These are phyloP conservation scores for Mustela lutreola DNA, from an alignment of 2,113 vertebrate genomes.

Conservation along the genomic window DNA sequence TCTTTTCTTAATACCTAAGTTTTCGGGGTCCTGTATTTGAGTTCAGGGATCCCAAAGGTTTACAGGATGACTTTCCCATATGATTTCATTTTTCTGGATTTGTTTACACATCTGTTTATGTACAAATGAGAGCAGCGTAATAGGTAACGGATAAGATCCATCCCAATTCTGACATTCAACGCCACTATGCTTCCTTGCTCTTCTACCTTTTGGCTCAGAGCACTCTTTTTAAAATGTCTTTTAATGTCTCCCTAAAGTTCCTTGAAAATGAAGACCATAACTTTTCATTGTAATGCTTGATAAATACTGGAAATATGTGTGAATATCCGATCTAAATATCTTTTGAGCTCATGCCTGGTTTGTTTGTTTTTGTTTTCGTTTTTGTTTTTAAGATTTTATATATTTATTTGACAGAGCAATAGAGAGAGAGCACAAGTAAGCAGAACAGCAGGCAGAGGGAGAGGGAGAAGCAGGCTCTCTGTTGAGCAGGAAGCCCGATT, in stretches of 20 bases:
- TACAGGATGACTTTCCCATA: background rate
- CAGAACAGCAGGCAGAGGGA: too few relatives aligned
- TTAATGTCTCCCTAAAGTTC: background rate
- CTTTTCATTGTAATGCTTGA: background rate
- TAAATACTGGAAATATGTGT: background rate
- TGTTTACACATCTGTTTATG: background rate
- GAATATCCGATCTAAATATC: background rate
- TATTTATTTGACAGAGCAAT: too few relatives aligned
- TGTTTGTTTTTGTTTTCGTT: too few relatives aligned
- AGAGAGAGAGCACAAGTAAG: too few relatives aligned
- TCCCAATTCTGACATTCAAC: background rate
- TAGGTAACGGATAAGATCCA: background rate
- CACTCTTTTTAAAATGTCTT: background rate
- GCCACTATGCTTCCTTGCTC: background rate
- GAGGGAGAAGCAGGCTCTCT: too few relatives aligned
- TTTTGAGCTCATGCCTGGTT: background rate
- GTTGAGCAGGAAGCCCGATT: too few relatives aligned
- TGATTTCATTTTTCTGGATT: background rate
- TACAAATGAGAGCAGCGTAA: background rate
- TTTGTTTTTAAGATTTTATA: too few relatives aligned
- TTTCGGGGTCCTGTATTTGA: background rate
- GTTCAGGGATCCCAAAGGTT: background rate
- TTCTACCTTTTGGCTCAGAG: background rate
- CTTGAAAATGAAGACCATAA: conserved; percentile 3
- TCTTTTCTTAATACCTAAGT: background rate